Base-by-base conservation (phyloP, 30 jellyfish, hydroid and myxozoan species). In the Hydractinia echinata region DNA sequence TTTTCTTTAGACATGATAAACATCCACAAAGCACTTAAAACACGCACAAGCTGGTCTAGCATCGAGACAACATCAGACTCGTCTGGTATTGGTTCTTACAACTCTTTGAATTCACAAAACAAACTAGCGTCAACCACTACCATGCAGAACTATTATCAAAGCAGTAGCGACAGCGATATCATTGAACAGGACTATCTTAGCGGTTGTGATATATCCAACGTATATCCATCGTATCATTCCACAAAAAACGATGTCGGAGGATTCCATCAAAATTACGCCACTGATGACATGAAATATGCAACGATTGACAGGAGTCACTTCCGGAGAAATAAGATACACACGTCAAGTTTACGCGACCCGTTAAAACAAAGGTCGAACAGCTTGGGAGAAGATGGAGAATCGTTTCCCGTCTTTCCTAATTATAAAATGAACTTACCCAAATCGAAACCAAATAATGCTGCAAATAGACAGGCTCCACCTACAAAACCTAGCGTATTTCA, bases 81-180 rank as follows among this genome's bases (percentile, higher is more conserved):
- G 10, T 94, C 99, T 21, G 99, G 99, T 48, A 88, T 94, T 73
- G 99, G 99, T 15, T 94, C 99, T 4, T 86, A 94, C 69, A 79
- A 87, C 66, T 94, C 99, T 15, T 82, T 94, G 66, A 64, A 3
- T 13, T n/a, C 19, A 2, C 39, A 44, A 51, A n/a, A 64, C 16
- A 51, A 44, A 64, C 39, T 51, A n/a, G 39, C 19, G 1, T 92
- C 98, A 61, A 95, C 87, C 53, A 53, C 16, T 68, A 16, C 51
- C 44, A 69, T 8, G 7, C 77, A 44, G 15, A 71, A 51, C 86
- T 67, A 55, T 55, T 84, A 88, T 49, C 79, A 85, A 87, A 91
- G 95, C 74, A 88, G 78, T 62, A 88, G 89, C 61, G 91, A 87
- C 18, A 79, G 84, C 67, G 96, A 92, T 20, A 54, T n/a, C 67